Base-by-base conservation (phyloP, 37 sponge, comb jelly and placozoan species). In the Petrosia ficiformis region DNA sequence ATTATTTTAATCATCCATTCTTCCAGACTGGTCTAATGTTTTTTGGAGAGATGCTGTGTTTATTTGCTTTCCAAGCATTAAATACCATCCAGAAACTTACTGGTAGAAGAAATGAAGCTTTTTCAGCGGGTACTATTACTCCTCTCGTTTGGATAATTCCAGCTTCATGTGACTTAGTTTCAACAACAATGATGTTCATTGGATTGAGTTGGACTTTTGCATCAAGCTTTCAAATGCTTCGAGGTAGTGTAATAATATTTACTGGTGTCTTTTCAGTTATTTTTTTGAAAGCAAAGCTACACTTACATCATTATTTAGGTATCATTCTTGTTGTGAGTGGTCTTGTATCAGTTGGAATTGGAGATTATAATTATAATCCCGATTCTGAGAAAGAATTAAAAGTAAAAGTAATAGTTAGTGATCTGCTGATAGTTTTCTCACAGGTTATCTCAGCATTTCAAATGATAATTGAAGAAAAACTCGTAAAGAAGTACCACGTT, bases 161-260 rank as follows among this genome's bases (percentile, higher is more conserved):
- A 1, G 96, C 99, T 33, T 70, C 79, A 48, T 98, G 99, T 71
- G 99, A 98, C 54, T 60, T 95, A 6, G 56, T 64, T 21, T 94
- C 64, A 24, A 97, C 99, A 31, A 87, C 91, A 21, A 84, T 84
- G 37, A 87, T 98, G 89, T 94, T 90, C 78, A 78, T 98, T 0
- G 99, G 92, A 21, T 92, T 98, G 33, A 92, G 82, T 36, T 87
- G 95, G 77, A 98, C 99, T 35, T 95, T 79, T 72, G 96, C 99
- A 0, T 67, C 89, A 41, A 95, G 97, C 69, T 95, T 90, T 72
- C 99, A 98, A 44, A 95, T 98, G 94, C 70, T 98, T 48, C 71
- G 94, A 37, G 96, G 94, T 1, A 89, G 90, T 59, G 99, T 98
- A 32, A 98, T 98, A 58, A 93, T 98, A 39, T 98, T 98, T 78